Evolutionary conservation across 2,888 invertebrate species (phyloP).

Genomic region (Lepidonotus clava): DNA sequence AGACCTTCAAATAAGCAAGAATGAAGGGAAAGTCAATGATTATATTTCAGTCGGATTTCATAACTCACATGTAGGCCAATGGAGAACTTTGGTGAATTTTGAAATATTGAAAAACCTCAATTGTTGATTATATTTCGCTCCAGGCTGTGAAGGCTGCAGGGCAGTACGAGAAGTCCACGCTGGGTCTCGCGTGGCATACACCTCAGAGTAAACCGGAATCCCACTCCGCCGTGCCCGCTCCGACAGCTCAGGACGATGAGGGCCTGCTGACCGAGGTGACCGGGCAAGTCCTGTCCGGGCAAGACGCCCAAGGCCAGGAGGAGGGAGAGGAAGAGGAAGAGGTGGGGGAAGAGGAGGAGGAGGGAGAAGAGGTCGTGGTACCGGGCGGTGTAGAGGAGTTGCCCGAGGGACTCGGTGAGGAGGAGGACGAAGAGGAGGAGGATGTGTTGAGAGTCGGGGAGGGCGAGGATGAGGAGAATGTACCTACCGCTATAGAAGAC

Average conservation of each 20-base stretch:
- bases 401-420: neutral
- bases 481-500: neutral
- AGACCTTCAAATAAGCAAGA: too few species aligned
- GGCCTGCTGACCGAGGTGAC: conserved; percentile 28
- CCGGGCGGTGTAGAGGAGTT: neutral
- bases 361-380: conserved; percentile 14
- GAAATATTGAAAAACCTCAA: too few species aligned
- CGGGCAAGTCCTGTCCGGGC: conserved; percentile 2
- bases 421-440: conserved; percentile 51
- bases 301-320: conserved; percentile 26
- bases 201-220: neutral
- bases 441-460: conserved; percentile 50
- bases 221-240: neutral
- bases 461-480: conserved; percentile 51
- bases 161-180: conserved; percentile 71
- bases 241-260: neutral
- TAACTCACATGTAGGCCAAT: too few species aligned
- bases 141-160: conserved; percentile 70
- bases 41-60: too few species aligned
- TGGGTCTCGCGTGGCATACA: conserved; percentile 76
- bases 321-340: conserved; percentile 6
- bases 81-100: too few species aligned
- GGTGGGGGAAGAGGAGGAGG: conserved; percentile 22
- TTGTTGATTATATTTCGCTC: neutral
- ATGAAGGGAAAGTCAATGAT: too few species aligned